Conservation (phyloP, 1,140 invertebrate genomes). For the Cephus cinctus region DNA sequence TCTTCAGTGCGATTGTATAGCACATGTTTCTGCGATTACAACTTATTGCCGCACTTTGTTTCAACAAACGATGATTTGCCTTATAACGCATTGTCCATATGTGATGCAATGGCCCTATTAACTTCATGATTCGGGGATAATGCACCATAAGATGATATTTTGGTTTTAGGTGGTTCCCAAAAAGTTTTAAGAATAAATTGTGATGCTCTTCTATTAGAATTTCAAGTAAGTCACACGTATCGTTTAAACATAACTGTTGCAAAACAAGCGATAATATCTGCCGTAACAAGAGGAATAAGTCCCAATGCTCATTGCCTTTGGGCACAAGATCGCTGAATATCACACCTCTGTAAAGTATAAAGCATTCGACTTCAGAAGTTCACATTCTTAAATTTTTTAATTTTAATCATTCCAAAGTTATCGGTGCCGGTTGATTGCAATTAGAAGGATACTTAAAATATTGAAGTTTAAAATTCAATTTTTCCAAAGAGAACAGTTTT, state of each 20-base stretch:
- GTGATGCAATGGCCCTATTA: neutral
- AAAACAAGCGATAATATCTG: neutral
- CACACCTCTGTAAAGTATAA: too few relatives aligned
- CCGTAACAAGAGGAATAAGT: neutral
- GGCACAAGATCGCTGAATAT: neutral
- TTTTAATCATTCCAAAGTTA: neutral
- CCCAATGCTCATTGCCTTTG: neutral
- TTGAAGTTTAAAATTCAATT: neutral
- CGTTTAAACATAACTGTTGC: neutral
- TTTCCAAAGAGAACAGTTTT: neutral
- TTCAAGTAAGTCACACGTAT: neutral
- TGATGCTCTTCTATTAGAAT: constrained; percentile 6
- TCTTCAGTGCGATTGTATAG: neutral
- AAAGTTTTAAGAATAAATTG: neutral
- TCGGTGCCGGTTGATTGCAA: neutral
- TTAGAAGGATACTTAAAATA: neutral
- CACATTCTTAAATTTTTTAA: neutral
- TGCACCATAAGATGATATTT: constrained; percentile 9
- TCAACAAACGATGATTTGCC: neutral
- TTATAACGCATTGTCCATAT: constrained; percentile 9
- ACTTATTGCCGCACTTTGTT: neutral
- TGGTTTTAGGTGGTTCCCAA: neutral
- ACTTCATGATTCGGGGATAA: neutral
- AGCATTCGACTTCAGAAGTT: neutral
- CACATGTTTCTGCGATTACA: neutral